Conservation (phyloP, 2,113 vertebrate genomes). For the Orcinus orca region DNA sequence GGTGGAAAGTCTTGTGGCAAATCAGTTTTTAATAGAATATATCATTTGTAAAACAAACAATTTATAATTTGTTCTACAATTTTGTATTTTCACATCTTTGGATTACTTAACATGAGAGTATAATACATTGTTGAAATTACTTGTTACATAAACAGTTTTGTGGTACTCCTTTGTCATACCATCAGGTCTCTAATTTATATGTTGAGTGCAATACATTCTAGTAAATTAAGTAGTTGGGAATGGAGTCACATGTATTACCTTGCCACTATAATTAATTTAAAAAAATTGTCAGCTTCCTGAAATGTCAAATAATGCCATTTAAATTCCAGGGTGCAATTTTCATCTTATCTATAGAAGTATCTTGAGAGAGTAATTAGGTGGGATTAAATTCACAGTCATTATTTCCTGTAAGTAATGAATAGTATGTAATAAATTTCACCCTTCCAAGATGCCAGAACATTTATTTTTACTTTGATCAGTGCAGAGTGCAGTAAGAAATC, state of each 20-base stretch:
- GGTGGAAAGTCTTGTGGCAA: neutral
- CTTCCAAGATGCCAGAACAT: neutral
- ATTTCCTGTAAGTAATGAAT: neutral
- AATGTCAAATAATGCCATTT: neutral
- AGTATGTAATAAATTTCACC: neutral
- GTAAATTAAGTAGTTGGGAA: neutral
- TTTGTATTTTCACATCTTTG: neutral
- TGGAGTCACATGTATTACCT: neutral
- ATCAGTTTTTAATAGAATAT: neutral
- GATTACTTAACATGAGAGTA: neutral
- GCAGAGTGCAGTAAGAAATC: neutral
- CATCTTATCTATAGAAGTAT: neutral
- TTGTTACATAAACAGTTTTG: neutral
- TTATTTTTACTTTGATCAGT: constrained; percentile 26
- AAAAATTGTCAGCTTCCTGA: neutral
- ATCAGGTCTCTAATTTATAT: neutral
- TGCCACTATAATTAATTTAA: neutral
- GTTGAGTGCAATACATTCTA: neutral
- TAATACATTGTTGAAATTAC: neutral
- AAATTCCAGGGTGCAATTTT: constrained; percentile 10
- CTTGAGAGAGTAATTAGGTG: neutral
- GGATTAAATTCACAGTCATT: neutral
- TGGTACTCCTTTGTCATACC: neutral
- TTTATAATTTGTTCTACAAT: neutral
- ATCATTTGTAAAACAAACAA: neutral